Percentiles rank a stretch among this genome's conserved stretches.
phyloP scores from a whole-genome alignment of 1,140 invertebrate genomes.

The Pseudobourletiella spinata region DNA sequence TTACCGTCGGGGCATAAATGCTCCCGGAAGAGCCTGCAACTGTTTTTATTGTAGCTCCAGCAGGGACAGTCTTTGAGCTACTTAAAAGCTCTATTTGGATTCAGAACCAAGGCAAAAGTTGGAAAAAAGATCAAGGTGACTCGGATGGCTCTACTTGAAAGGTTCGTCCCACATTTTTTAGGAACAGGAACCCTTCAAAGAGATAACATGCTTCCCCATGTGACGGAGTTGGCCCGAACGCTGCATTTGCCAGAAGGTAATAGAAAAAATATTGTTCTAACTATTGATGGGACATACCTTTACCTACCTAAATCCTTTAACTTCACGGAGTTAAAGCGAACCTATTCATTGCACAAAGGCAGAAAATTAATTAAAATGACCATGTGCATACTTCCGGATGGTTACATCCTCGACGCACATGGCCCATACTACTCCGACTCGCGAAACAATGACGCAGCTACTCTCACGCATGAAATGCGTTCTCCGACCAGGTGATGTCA shows the following conservation, averaged over 20 bases:
- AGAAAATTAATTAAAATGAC: not conserved
- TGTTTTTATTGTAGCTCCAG: no score
- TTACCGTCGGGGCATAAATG: no score
- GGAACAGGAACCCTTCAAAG: not conserved
- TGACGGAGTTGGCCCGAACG: not conserved
- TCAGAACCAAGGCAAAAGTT: not conserved
- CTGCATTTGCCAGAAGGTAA: not conserved
- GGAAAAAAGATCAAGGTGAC: not conserved
- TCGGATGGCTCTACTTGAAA: not conserved
- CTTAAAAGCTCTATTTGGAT: not conserved
- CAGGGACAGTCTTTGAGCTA: no score
- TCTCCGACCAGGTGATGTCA: constrained; percentile 13
- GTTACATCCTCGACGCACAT: constrained; percentile 27
- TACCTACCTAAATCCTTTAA: not conserved
- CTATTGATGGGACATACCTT: no score
- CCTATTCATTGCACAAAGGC: not conserved
- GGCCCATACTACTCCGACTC: constrained; percentile 29
- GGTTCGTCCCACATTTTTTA: not conserved
- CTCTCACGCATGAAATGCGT: constrained; percentile 18
- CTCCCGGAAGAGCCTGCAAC: no score
- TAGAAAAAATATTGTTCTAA: no score
- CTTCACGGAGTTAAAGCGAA: not conserved
- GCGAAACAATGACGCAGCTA: constrained; percentile 25
- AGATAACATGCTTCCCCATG: not conserved
- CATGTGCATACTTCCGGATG: constrained; percentile 29